Evolutionary conservation across 53 echinoderm and acorn worm species (phyloP).

Genomic region (Arbacia lixula): DNA sequence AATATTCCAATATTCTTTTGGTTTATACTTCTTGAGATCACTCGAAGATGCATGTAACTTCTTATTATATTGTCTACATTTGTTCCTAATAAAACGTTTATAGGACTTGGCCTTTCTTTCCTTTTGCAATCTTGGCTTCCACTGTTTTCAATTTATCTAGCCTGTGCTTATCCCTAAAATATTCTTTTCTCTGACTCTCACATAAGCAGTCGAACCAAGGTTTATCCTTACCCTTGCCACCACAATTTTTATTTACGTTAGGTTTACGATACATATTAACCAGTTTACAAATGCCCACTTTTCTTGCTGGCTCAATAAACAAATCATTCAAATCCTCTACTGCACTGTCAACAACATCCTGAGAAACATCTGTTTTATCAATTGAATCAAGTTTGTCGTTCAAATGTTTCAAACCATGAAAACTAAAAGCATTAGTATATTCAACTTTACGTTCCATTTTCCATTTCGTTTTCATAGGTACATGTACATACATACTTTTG

Average conservation of each 20-base stretch:
- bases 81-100: constrained; percentile 30
- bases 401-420: too few relatives aligned
- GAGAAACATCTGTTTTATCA: too few relatives aligned
- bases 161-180: constrained; percentile 29
- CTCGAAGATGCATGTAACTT: constrained; percentile 8
- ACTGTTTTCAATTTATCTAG: constrained; percentile 1
- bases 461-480: too few relatives aligned
- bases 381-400: constrained; percentile 13
- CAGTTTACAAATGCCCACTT: constrained; percentile 4
- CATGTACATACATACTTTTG: too few relatives aligned
- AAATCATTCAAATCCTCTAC: constrained; percentile 8
- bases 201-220: background rate
- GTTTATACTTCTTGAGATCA: background rate
- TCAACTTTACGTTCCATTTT: too few relatives aligned
- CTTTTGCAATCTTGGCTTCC: constrained; percentile 10
- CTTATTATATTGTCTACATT: constrained; percentile 19
- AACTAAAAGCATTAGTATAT: too few relatives aligned
- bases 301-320: too few relatives aligned
- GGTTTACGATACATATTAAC: too few relatives aligned
- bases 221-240: background rate
- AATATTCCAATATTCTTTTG: constrained; percentile 32
- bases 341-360: background rate
- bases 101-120: constrained; percentile 26
- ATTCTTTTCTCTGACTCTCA: constrained; percentile 5
- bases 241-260: too few relatives aligned